Percentiles rank a stretch among this genome's conserved stretches.
Conservation (phyloP, 2,888 invertebrate genomes). For the Theodoxus fluviatilis region DNA sequence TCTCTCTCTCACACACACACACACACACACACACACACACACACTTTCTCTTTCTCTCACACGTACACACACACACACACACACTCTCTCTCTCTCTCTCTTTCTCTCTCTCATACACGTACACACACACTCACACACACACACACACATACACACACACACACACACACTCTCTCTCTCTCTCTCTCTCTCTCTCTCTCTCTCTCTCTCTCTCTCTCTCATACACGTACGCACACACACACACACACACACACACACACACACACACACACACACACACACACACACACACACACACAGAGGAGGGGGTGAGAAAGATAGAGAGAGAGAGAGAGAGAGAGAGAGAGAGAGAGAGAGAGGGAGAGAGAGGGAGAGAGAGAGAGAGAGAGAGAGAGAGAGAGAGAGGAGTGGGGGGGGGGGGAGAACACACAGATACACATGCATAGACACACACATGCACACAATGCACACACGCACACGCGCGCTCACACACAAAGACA, state of each 20-base stretch:
- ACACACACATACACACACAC: slow-evolving; percentile 7
- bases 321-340: neutral
- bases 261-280: slow-evolving; percentile 14
- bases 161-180: neutral
- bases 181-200: neutral
- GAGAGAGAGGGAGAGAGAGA: neutral
- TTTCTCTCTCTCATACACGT: neutral
- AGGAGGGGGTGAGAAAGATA: neutral
- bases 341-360: neutral
- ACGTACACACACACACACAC: slow-evolving; percentile 6
- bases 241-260: neutral
- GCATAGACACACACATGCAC: too few species aligned
- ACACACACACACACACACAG: neutral
- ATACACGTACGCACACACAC: neutral
- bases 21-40: slow-evolving; percentile 24
- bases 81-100: neutral
- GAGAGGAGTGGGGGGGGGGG: neutral
- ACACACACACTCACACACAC: neutral
- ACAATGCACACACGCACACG: too few species aligned
- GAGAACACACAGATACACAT: neutral
- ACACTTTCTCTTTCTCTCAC: neutral
- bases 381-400: neutral
- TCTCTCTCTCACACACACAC: slow-evolving; percentile 8
- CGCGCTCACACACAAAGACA: too few species aligned
- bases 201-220: neutral